Conservation (phyloP, 2,113 vertebrate species). For the Heterotis niloticus region DNA sequence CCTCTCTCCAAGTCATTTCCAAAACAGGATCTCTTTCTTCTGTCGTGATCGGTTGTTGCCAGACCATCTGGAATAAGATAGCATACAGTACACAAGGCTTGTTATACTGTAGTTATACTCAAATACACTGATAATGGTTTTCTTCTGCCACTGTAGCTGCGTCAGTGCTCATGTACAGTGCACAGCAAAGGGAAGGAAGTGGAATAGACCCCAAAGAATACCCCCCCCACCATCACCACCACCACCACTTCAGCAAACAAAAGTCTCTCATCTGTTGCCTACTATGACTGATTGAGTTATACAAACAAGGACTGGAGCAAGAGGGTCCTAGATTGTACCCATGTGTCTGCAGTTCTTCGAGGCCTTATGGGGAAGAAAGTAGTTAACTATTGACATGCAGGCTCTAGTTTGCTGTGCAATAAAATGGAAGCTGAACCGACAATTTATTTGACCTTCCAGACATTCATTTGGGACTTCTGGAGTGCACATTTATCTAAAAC, state of each 20-base stretch:
- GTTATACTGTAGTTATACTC: background rate
- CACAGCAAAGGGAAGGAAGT: background rate
- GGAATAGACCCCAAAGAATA: background rate
- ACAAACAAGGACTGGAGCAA: background rate
- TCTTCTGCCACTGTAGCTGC: background rate
- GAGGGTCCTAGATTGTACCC: background rate
- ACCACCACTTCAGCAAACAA: background rate
- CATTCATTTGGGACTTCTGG: background rate
- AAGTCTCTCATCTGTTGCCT: background rate
- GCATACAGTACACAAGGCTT: background rate
- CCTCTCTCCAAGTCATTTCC: background rate
- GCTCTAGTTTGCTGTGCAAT: slow-evolving; percentile 24
- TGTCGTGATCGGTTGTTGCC: background rate
- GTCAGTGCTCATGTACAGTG: background rate
- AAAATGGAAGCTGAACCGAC: background rate
- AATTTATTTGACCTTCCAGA: background rate
- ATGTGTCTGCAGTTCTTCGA: background rate
- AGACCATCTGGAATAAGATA: background rate
- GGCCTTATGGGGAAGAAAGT: slow-evolving; percentile 25
- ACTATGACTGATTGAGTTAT: background rate
- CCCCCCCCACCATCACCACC: background rate
- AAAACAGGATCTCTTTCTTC: background rate
- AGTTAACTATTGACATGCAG: slow-evolving; percentile 25
- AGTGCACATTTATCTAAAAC: background rate
- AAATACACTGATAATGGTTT: background rate